Evolutionary conservation across 2,113 vertebrate genomes (phyloP).

Genomic region (Merops nubicus): DNA sequence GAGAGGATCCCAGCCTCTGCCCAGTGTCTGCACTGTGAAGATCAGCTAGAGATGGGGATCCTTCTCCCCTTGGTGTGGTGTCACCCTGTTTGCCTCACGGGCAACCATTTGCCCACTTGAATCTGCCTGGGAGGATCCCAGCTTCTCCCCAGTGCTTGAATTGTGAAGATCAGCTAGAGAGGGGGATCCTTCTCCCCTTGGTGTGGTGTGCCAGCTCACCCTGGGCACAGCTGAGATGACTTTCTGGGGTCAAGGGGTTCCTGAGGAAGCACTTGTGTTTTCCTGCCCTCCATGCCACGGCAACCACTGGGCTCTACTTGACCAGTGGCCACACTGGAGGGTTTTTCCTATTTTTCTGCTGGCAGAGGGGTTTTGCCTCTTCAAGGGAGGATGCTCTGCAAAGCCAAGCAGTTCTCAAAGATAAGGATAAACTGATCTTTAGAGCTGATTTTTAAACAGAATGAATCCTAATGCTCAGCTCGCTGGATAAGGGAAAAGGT

Average conservation of each 20-base stretch:
- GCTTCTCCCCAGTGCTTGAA: accelerated
- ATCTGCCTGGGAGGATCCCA: neutral
- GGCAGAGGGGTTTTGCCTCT: neutral
- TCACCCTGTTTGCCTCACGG: accelerated
- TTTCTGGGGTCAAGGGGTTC: neutral
- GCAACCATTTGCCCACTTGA: neutral
- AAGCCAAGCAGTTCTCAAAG: neutral
- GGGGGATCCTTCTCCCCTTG: neutral
- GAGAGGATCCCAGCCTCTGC: neutral
- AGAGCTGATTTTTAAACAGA: neutral
- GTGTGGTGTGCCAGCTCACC: neutral
- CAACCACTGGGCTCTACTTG: neutral
- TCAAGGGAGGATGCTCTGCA: neutral
- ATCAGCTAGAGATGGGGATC: neutral
- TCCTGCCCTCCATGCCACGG: neutral
- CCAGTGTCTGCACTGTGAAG: accelerated
- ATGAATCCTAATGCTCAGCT: neutral
- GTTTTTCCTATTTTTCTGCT: neutral
- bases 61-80: neutral
- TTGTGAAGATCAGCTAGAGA: too few relatives aligned
- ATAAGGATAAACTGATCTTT: neutral
- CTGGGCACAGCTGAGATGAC: neutral
- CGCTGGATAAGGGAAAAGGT: neutral
- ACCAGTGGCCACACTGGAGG: accelerated
- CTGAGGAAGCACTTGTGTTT: accelerated